These are phyloP conservation scores for Hafferia zeledoni DNA, from an alignment of 2,797 vertebrate species.

Conservation along the genomic window DNA sequence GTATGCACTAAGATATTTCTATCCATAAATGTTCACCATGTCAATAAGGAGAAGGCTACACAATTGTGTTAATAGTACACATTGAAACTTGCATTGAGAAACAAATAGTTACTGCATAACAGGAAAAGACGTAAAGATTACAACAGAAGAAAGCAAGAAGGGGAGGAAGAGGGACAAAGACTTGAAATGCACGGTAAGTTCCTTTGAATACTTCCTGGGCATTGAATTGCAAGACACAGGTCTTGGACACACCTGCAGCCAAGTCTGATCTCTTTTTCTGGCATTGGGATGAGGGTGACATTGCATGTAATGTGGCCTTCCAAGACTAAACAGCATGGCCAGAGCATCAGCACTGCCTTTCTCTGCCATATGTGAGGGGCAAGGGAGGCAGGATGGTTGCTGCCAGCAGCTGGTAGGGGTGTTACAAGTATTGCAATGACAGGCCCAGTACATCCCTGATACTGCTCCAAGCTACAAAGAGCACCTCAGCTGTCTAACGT, in stretches of 20 bases:
- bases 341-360: background rate
- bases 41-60: background rate
- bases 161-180: background rate
- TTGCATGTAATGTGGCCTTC: background rate
- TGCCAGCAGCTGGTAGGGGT: background rate
- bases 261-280: background rate
- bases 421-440: background rate
- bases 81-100: background rate
- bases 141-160: background rate
- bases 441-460: background rate
- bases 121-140: background rate
- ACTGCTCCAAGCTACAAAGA: background rate
- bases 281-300: background rate
- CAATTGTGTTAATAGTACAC: background rate
- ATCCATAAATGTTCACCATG: background rate
- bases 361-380: accelerated
- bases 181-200: background rate
- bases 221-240: background rate
- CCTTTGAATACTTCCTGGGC: background rate
- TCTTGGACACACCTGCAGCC: background rate
- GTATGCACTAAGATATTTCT: background rate
- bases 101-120: background rate
- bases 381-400: accelerated
- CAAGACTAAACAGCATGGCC: background rate
- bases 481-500: accelerated